A percentile compares a stretch with the other conserved stretches of the same genome.
phyloP scores from a whole-genome alignment of 1,140 invertebrate species.

The Anagrus nilaparvatae region DNA sequence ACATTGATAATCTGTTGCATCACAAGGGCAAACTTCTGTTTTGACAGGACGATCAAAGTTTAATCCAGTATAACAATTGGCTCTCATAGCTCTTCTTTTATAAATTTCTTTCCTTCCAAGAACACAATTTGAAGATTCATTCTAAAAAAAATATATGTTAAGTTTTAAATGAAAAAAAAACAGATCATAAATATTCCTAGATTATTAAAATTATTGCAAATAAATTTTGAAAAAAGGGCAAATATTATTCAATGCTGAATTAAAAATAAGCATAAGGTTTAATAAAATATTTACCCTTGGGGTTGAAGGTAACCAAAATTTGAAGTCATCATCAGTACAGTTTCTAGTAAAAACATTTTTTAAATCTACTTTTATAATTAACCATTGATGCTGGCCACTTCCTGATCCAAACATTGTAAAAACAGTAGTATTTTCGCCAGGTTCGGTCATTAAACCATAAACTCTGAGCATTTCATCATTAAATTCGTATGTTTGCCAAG shows the following conservation, averaged over 20 bases:
- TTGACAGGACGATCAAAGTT: slow-evolving; percentile 60
- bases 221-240: neutral
- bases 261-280: slow-evolving; percentile 17
- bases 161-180: neutral
- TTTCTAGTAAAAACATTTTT: slow-evolving; percentile 56
- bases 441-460: slow-evolving; percentile 84
- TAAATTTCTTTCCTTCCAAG: slow-evolving; percentile 68
- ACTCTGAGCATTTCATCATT: slow-evolving; percentile 60
- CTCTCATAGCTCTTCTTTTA: slow-evolving; percentile 56
- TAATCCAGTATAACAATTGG: slow-evolving; percentile 71
- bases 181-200: neutral
- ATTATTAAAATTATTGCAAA: neutral
- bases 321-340: slow-evolving; percentile 71
- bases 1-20: slow-evolving; percentile 75
- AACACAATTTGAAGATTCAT: slow-evolving; percentile 48
- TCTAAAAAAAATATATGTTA: slow-evolving; percentile 8
- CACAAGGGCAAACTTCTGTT: slow-evolving; percentile 66
- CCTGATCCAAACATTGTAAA: slow-evolving; percentile 86
- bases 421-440: slow-evolving; percentile 81
- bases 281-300: slow-evolving; percentile 26
- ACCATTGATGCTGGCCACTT: slow-evolving; percentile 68
- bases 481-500: slow-evolving; percentile 65
- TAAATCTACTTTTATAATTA: slow-evolving; percentile 76
- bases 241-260: neutral
- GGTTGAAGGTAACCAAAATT: slow-evolving; percentile 70